These are phyloP conservation scores for Cylas formicarius DNA, from an alignment of 1,140 invertebrate species.

Conservation along the genomic window DNA sequence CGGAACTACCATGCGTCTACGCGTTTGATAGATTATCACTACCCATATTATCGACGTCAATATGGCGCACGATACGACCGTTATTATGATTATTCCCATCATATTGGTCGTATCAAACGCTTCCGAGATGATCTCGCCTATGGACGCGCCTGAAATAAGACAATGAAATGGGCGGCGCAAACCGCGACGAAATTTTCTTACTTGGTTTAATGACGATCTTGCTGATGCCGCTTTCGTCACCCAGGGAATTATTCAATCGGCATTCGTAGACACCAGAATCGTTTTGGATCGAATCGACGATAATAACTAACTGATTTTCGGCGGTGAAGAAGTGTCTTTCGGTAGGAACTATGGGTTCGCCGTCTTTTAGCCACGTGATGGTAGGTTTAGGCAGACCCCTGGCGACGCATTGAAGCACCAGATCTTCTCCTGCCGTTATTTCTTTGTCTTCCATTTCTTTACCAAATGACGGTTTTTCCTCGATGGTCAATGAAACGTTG, in stretches of 20 bases:
- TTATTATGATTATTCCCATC: slow-evolving; percentile 79
- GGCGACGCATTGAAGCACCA: slow-evolving; percentile 82
- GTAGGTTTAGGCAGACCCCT: slow-evolving; percentile 78
- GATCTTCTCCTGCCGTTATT: slow-evolving; percentile 66
- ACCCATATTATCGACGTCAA: slow-evolving; percentile 87
- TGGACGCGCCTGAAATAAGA: too few relatives aligned
- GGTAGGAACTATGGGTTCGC: slow-evolving; percentile 58
- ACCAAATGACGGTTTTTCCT: slow-evolving; percentile 78
- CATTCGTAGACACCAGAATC: slow-evolving; percentile 87
- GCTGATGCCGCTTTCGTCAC: slow-evolving; percentile 52
- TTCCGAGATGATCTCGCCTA: slow-evolving; percentile 20
- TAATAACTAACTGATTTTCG: slow-evolving; percentile 80
- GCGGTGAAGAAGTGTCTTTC: slow-evolving; percentile 74
- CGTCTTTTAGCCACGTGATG: slow-evolving; percentile 86
- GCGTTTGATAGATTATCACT: slow-evolving; percentile 82
- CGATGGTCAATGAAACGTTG: slow-evolving; percentile 55
- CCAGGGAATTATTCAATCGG: slow-evolving; percentile 77
- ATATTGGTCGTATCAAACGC: slow-evolving; percentile 52
- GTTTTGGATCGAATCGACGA: slow-evolving; percentile 64
- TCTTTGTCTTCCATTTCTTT: slow-evolving; percentile 79
- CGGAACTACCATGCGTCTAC: slow-evolving; percentile 44
- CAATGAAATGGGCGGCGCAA: slow-evolving; percentile 3
- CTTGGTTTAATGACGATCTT: slow-evolving; percentile 50
- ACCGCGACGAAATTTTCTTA: slow-evolving; percentile 33
- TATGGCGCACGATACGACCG: slow-evolving; percentile 83